Conservation (phyloP, 2,113 vertebrate genomes). For the Hemibagrus wyckioides region DNA sequence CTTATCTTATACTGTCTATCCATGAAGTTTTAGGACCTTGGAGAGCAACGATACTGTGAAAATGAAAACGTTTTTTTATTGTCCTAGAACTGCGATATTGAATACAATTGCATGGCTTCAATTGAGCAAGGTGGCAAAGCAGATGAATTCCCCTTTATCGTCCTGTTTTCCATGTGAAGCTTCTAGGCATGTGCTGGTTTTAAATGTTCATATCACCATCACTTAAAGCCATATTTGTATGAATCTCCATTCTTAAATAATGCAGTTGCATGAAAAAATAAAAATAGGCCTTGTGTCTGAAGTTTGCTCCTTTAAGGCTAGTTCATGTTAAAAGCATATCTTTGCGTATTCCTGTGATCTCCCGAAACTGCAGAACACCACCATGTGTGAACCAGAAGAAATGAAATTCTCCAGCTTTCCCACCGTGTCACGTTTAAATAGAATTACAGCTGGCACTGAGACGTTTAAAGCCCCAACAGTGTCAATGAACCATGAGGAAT, state of each 20-base stretch:
- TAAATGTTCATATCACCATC: neutral
- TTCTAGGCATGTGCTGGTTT: slow-evolving; percentile 8
- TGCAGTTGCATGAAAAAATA: neutral
- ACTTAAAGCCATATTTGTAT: neutral
- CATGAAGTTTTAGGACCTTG: neutral
- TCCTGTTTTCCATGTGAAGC: neutral
- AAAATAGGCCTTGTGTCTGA: neutral
- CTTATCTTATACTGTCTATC: no score
- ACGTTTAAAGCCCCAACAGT: neutral
- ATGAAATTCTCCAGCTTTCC: neutral
- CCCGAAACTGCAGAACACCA: neutral
- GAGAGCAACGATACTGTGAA: neutral
- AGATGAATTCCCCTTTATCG: neutral
- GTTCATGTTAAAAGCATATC: neutral
- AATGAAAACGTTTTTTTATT: neutral
- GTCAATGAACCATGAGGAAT: neutral
- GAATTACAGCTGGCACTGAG: neutral
- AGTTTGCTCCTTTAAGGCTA: neutral
- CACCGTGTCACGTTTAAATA: neutral
- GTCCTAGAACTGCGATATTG: neutral
- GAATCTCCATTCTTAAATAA: neutral
- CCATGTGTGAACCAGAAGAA: neutral
- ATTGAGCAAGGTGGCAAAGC: neutral
- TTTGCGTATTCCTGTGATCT: no score
- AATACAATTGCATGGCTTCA: neutral